Base-by-base conservation (phyloP, 2,113 vertebrate genomes). In the Labeo rohita region DNA sequence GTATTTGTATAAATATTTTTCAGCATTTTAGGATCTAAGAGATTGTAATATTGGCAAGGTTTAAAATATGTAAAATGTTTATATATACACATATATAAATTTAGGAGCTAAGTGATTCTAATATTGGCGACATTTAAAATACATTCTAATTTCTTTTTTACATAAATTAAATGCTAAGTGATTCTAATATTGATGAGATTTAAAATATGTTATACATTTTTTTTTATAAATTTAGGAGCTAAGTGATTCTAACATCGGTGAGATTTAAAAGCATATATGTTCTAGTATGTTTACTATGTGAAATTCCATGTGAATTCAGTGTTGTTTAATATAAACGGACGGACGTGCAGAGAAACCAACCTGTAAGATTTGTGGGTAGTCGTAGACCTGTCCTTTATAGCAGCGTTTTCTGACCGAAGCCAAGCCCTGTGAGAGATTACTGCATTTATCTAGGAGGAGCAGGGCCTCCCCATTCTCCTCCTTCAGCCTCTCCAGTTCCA, bases 291-390 rank as follows among this genome's bases (percentile, higher is more conserved):
- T 13, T 12, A 43, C 18, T 61, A 3, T 59, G 43, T 54, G 6
- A 52, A 65, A 54, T 15, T 10, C 1, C 2, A 79, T 15, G 12
- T 28, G 9, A 79, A 72, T 13, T 45, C n/a, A 34, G 28, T 59
- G 13, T 18, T 49, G 8, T 85, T n/a, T 28, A 52, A 39, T 43
- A 78, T 3, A 5, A 79, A 66, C 8, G 5, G 23, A 61, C 52
- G 34, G 23, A 61, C 52, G 34, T 39, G 18, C 2, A 0, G 6
- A 6, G 45, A 77, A 8, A 34, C 93, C 88, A 88, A 99, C 98
- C 97, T 99, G 98, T 47, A 99, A 94, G 83, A 99, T 95, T 18
- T 98, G 97, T 9, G 98, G 98, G 91, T 99, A 99, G 90, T 98
- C 96, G n/a, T 96, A 98, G 87, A 96, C 92, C 89, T 97, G 96